Conservation (phyloP, 53 echinoderm and acorn worm genomes). For the Antedon mediterranea region DNA sequence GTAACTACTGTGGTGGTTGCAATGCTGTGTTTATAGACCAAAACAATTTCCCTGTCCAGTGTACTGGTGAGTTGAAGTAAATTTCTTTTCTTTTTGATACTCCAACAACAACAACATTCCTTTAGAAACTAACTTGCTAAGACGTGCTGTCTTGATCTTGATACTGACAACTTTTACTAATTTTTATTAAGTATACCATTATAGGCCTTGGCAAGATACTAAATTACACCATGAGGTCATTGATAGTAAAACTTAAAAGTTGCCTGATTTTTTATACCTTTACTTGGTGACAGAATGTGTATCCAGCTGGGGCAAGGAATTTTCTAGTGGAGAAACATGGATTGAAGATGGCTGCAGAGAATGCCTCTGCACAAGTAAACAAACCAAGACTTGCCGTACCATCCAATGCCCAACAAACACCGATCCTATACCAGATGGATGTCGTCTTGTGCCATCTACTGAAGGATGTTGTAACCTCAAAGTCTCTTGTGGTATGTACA, state of each 20-base stretch:
- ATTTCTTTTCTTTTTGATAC: no score
- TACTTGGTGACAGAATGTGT: background rate
- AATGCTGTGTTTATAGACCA: background rate
- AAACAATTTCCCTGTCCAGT: background rate
- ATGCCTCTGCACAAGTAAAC: background rate
- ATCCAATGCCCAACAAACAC: background rate
- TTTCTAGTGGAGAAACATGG: background rate
- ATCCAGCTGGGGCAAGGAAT: background rate
- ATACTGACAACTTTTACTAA: no score
- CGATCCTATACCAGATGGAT: constrained; percentile 1
- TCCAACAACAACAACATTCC: no score
- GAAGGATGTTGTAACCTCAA: constrained; percentile 1
- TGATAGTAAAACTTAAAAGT: no score
- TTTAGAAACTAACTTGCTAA: no score
- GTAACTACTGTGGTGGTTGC: background rate
- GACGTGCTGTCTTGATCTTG: no score
- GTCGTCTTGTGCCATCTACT: background rate
- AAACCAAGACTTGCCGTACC: background rate
- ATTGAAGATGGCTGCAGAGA: background rate
- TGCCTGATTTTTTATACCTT: background rate
- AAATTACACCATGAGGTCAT: no score
- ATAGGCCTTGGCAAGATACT: no score
- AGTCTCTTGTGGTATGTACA: background rate
- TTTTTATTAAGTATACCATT: no score
- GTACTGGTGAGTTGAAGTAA: background rate